Percentiles rank a stretch among this genome's conserved stretches.
Conservation (phyloP, 2,113 vertebrate species). For the Notothenia coriiceps region DNA sequence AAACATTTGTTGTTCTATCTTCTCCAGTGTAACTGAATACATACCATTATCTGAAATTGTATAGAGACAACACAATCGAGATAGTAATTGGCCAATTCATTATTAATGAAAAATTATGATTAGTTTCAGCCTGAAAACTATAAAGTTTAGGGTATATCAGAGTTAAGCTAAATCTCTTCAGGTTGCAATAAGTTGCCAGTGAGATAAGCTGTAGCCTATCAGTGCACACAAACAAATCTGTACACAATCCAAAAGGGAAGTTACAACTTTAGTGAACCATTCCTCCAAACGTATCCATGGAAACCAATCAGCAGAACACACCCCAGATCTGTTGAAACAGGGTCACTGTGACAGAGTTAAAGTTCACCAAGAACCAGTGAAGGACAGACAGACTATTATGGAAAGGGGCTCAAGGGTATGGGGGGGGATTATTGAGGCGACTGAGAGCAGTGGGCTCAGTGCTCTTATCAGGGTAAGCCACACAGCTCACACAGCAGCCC, state of each 20-base stretch:
- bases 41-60: neutral
- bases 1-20: neutral
- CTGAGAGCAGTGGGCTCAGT: slow-evolving; percentile 43
- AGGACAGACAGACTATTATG: slow-evolving; percentile 54
- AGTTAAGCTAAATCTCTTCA: slow-evolving; percentile 9
- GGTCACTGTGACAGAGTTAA: slow-evolving; percentile 53
- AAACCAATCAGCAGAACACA: slow-evolving; percentile 34
- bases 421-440: slow-evolving; percentile 56
- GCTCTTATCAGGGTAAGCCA: slow-evolving; percentile 78
- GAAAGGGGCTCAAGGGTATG: slow-evolving; percentile 52
- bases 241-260: slow-evolving; percentile 6
- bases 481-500: slow-evolving; percentile 55
- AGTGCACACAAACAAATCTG: slow-evolving; percentile 24
- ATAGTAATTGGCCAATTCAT: no score
- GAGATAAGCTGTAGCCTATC: slow-evolving; percentile 14
- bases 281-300: slow-evolving; percentile 14
- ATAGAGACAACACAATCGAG: no score
- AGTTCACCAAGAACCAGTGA: slow-evolving; percentile 47
- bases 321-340: slow-evolving; percentile 49
- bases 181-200: slow-evolving; percentile 1
- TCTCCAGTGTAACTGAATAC: neutral
- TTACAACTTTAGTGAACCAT: neutral
- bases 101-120: no score
- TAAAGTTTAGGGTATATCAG: neutral
- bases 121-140: no score